Base-by-base conservation (phyloP, 2,888 invertebrate species). In the Hemithea aestivaria region DNA sequence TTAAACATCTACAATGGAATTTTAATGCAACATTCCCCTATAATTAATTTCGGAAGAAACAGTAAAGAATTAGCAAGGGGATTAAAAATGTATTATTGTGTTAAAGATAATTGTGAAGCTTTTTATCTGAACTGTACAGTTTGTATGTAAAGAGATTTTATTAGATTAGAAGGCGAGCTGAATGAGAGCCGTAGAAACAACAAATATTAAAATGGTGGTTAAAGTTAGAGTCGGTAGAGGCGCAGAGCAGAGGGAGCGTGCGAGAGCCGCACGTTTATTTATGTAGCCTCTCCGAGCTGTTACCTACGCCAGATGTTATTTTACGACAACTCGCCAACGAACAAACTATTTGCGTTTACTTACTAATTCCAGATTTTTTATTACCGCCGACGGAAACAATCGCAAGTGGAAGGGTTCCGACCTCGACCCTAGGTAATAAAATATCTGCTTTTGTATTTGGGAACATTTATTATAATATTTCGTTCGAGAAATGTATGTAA, bases 281-380 rank as follows among this genome's bases (percentile, higher is more conserved):
- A 80, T 78, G 80, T 82, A 79, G 73, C 76, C 76, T 79, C 73
- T 75, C 79, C 77, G 76, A 75, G 76, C 66, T 71, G 66, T 73
- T 79, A 74, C 81, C 79, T 79, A 73, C 76, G 71, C 82, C 83
- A 85, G 80, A 84, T 84, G 84, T 79, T 81, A 72, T 73, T 80
- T 82, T 78, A 83, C 76, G 80, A 80, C 79, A 72, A 68, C 72
- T 72, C 62, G 60, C 71, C 71, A 66, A 65, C 61, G 66, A 73
- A 75, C 71, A 75, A 80, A 75, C 77, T 72, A 69, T 66, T 64
- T 59, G 40, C 60, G 55, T 57, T 68, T 59, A 58, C 61, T 59
- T 58, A 55, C 51, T 60, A 52, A 60, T 57, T 53, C 48, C 43
- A 45, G 45, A 51, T 58, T 56, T 56, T 56, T 48, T 53, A 48